These are phyloP conservation scores for Corythoichthys intestinalis DNA, from an alignment of 2,113 vertebrate species.

Conservation along the genomic window DNA sequence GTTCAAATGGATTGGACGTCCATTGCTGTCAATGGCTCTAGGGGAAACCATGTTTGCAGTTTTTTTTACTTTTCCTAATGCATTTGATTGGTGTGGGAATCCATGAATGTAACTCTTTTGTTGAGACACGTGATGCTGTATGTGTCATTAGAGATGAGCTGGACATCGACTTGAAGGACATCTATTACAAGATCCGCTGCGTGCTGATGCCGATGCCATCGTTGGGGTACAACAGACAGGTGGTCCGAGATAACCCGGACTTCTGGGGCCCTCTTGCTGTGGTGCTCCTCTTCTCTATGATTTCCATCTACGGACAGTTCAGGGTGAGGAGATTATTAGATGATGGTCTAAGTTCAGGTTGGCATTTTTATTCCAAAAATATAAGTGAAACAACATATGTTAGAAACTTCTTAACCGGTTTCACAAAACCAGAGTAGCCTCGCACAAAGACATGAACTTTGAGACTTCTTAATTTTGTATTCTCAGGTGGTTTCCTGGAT, in stretches of 20 bases:
- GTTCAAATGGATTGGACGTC: too few relatives aligned
- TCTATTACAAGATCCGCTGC: constrained; percentile 98
- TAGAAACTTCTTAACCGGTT: neutral
- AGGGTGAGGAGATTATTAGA: constrained; percentile 75
- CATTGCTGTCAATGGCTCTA: too few relatives aligned
- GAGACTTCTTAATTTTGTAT: neutral
- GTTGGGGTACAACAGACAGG: constrained; percentile 95
- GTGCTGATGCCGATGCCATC: constrained; percentile 99
- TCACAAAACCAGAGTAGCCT: neutral
- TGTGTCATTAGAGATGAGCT: constrained; percentile 82
- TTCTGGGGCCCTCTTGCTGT: constrained; percentile 97
- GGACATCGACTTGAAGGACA: constrained; percentile 97
- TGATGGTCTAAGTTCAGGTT: neutral
- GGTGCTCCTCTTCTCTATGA: constrained; percentile 98
- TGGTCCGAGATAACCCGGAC: constrained; percentile 96
- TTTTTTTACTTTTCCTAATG: neutral
- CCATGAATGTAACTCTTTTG: neutral
- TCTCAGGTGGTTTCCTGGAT: constrained; percentile 97
- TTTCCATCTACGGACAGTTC: constrained; percentile 97
- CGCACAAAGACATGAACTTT: neutral
- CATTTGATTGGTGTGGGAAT: neutral
- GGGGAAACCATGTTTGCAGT: neutral
- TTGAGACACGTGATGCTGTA: neutral
- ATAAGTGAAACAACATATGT: neutral
- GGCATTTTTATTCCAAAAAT: neutral